A percentile compares a stretch with the other conserved stretches of the same genome.
phyloP scores from a whole-genome alignment of 2,888 invertebrate species.

The Ophonus ardosiacus region DNA sequence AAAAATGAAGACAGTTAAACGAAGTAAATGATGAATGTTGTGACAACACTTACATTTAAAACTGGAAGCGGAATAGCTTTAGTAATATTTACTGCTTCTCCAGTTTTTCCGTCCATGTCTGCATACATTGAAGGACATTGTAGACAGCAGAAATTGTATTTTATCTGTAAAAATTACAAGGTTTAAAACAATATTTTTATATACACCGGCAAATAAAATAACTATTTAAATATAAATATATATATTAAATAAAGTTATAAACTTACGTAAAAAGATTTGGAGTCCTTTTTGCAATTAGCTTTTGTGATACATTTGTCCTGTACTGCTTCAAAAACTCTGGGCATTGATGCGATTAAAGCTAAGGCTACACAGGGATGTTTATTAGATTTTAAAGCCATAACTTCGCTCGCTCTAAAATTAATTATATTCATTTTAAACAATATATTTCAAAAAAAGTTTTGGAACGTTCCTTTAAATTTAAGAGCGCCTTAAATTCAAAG shows the following conservation, averaged over 20 bases:
- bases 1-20: background rate
- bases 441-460: too few species aligned
- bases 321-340: conserved; percentile 88
- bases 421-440: background rate
- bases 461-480: too few species aligned
- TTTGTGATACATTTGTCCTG: conserved; percentile 90
- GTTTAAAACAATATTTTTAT: too few species aligned
- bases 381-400: conserved; percentile 85
- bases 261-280: conserved; percentile 89
- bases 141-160: conserved; percentile 85
- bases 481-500: too few species aligned
- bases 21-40: background rate
- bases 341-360: conserved; percentile 89
- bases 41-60: conserved; percentile 82
- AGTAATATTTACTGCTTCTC: conserved; percentile 77
- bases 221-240: too few species aligned
- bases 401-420: conserved; percentile 82
- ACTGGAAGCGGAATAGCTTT: conserved; percentile 84
- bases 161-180: conserved; percentile 78
- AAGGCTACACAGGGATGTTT: conserved; percentile 89
- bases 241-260: conserved; percentile 30
- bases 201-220: too few species aligned
- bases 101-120: conserved; percentile 81
- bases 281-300: conserved; percentile 90
- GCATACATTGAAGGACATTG: conserved; percentile 82